These are phyloP conservation scores for Parasteatoda tepidariorum DNA, from an alignment of 1,140 invertebrate species.

Conservation along the genomic window DNA sequence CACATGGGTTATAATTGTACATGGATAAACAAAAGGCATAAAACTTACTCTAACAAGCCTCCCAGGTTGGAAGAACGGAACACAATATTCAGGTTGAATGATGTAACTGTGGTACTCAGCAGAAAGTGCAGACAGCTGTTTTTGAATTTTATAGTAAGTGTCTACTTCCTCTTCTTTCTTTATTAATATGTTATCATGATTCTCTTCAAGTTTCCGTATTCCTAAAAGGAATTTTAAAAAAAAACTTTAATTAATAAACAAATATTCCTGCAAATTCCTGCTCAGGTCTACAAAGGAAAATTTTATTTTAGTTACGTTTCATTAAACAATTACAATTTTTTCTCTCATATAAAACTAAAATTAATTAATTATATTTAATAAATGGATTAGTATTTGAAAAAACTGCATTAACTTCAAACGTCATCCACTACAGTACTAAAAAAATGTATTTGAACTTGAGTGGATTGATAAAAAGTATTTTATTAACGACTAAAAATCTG, in stretches of 20 bases:
- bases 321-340: too few species aligned
- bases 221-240: constrained; percentile 71
- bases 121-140: constrained; percentile 81
- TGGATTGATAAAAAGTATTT: too few species aligned
- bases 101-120: constrained; percentile 82
- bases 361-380: too few species aligned
- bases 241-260: not conserved
- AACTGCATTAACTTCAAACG: too few species aligned
- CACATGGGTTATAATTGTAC: not conserved
- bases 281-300: not conserved
- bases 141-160: constrained; percentile 85
- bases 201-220: constrained; percentile 78
- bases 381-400: too few species aligned
- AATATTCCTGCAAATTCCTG: not conserved
- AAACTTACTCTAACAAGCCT: constrained; percentile 90
- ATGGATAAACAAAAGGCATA: not conserved
- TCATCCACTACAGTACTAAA: not conserved
- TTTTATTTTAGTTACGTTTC: too few species aligned
- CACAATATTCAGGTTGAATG: constrained; percentile 86
- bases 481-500: too few species aligned
- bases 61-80: constrained; percentile 95
- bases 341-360: too few species aligned
- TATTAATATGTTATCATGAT: constrained; percentile 73
- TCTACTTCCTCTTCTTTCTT: constrained; percentile 80
- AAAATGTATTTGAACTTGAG: not conserved